These are phyloP conservation scores for Meloidogyne chitwoodi DNA, from an alignment of 1,140 invertebrate genomes.

Conservation along the genomic window DNA sequence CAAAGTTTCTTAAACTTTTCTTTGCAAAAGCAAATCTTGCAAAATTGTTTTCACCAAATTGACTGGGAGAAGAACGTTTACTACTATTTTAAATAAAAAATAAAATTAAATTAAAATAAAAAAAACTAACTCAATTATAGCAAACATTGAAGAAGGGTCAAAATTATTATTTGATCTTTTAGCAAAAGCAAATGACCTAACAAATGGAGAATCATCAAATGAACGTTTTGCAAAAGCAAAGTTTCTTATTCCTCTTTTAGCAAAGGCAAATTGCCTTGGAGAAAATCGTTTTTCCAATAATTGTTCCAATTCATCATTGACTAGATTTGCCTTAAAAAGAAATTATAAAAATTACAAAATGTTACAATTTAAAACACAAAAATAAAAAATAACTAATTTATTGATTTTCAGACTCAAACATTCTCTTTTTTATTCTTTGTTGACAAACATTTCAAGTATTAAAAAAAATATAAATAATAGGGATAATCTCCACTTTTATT, in stretches of 20 bases:
- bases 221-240: constrained; percentile 19
- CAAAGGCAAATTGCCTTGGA: constrained; percentile 12
- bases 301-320: background rate
- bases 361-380: too few species aligned
- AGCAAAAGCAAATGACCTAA: constrained; percentile 12
- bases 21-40: background rate
- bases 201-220: background rate
- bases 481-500: background rate
- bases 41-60: background rate
- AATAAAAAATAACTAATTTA: too few species aligned
- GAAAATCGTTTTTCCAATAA: background rate
- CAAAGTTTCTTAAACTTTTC: background rate
- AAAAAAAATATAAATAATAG: too few species aligned
- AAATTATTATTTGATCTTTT: background rate
- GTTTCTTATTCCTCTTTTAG: constrained; percentile 1
- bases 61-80: background rate
- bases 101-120: background rate
- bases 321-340: background rate
- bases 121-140: too few species aligned
- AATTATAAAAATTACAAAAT: background rate
- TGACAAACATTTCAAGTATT: too few species aligned
- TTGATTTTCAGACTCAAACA: background rate
- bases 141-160: too few species aligned
- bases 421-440: too few species aligned
- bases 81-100: background rate